A percentile compares a stretch with the other conserved stretches of the same genome.
These are phyloP conservation scores for Himalopsyche phryganea DNA, from an alignment of 1,140 invertebrate genomes.

Conservation along the genomic window DNA sequence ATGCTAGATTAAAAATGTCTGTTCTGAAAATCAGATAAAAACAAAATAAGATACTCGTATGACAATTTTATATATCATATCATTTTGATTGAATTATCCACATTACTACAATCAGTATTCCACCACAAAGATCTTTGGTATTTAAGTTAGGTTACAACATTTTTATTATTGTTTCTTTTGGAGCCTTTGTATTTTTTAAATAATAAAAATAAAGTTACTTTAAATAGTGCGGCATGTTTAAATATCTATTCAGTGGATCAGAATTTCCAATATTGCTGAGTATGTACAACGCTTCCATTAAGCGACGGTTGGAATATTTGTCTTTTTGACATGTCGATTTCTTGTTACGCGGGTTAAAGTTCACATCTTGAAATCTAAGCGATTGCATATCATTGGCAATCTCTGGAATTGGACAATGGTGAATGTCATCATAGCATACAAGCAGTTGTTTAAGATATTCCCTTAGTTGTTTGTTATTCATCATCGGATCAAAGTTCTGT, in stretches of 20 bases:
- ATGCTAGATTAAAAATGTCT: constrained; percentile 36
- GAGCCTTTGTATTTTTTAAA: too few relatives aligned
- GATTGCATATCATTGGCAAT: constrained; percentile 10
- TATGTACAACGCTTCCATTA: constrained; percentile 57
- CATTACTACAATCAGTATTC: too few relatives aligned
- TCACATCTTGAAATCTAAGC: constrained; percentile 28
- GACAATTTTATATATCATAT: too few relatives aligned
- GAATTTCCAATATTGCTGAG: constrained; percentile 55
- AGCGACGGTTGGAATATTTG: constrained; percentile 36
- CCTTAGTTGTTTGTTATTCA: constrained; percentile 19
- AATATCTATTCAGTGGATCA: constrained; percentile 48
- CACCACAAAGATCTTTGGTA: too few relatives aligned
- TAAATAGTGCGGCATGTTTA: constrained; percentile 37
- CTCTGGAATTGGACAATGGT: background rate
- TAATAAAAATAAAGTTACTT: background rate
- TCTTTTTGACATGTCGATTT: constrained; percentile 28
- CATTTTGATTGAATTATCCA: too few relatives aligned
- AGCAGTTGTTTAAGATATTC: constrained; percentile 22
- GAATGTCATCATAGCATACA: constrained; percentile 17
- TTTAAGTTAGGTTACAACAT: too few relatives aligned
- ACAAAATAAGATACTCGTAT: too few relatives aligned
- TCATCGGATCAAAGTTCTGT: constrained; percentile 9
- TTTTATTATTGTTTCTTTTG: too few relatives aligned
- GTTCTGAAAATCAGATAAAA: constrained; percentile 37
- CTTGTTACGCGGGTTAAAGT: constrained; percentile 18